These are phyloP conservation scores for Coleophora deauratella DNA, from an alignment of 2,888 invertebrate genomes.

Conservation along the genomic window DNA sequence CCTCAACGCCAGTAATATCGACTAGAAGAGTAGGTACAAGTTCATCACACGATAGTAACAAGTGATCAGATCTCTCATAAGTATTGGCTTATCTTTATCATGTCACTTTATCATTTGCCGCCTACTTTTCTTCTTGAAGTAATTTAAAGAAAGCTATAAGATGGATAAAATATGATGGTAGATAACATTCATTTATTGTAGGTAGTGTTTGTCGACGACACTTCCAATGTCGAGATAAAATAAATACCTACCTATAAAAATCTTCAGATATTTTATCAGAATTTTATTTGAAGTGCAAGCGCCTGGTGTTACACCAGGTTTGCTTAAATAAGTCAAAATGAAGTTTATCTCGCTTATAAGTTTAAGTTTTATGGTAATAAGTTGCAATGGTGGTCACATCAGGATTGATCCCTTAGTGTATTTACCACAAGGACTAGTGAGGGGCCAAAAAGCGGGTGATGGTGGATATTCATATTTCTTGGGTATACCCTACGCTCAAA, in stretches of 20 bases:
- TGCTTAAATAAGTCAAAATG: conserved; percentile 20
- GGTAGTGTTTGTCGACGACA: background rate
- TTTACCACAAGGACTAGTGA: conserved; percentile 51
- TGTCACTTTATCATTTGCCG: too few species aligned
- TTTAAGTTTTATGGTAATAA: background rate
- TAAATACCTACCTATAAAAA: conserved; percentile 25
- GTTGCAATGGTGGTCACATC: too few species aligned
- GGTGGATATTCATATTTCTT: conserved; percentile 55
- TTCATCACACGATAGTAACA: too few species aligned
- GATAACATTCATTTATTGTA: background rate
- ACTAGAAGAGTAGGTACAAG: too few species aligned
- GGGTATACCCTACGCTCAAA: conserved; percentile 57
- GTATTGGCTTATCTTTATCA: too few species aligned
- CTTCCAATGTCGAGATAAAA: conserved; percentile 35
- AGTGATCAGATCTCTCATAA: too few species aligned
- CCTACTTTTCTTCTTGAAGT: too few species aligned
- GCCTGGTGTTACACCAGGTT: background rate
- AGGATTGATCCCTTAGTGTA: conserved; percentile 59
- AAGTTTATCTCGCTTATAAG: conserved; percentile 22
- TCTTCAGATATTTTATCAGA: conserved; percentile 12
- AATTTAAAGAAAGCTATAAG: too few species aligned
- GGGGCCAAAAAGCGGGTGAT: conserved; percentile 47
- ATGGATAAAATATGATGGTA: too few species aligned
- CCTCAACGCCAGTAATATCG: too few species aligned
- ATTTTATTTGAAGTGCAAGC: conserved; percentile 5